These are phyloP conservation scores for Campaea margaritaria DNA, from an alignment of 2,888 invertebrate genomes.

Conservation along the genomic window DNA sequence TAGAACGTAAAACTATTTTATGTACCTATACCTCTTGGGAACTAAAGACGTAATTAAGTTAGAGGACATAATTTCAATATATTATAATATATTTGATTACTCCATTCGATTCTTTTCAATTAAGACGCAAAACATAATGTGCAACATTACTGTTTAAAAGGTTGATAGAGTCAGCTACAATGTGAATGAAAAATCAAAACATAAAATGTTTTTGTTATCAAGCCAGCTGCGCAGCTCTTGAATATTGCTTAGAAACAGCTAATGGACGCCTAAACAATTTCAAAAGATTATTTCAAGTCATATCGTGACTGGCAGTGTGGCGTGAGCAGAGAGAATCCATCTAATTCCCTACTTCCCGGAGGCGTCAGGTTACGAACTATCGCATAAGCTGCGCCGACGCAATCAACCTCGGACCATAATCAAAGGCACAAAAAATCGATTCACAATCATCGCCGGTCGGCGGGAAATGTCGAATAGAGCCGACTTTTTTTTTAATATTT, in stretches of 20 bases:
- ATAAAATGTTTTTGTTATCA: not conserved
- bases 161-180: too few relatives aligned
- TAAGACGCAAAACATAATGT: too few relatives aligned
- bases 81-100: too few relatives aligned
- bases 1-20: too few relatives aligned
- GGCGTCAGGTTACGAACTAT: constrained; percentile 17
- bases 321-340: constrained; percentile 25
- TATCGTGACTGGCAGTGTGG: constrained; percentile 23
- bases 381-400: constrained; percentile 16
- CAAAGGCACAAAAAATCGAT: constrained; percentile 38
- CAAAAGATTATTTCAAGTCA: constrained; percentile 11
- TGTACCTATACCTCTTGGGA: too few relatives aligned
- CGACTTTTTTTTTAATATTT: not conserved
- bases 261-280: constrained; percentile 2
- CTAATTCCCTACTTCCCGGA: constrained; percentile 27
- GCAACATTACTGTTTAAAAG: too few relatives aligned
- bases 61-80: too few relatives aligned
- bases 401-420: constrained; percentile 39
- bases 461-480: constrained; percentile 6
- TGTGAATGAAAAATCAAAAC: too few relatives aligned
- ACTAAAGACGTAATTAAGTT: too few relatives aligned
- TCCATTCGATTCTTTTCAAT: too few relatives aligned
- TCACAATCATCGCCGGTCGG: constrained; percentile 16
- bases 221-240: not conserved
- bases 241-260: not conserved